Evolutionary conservation across 2,888 invertebrate species (phyloP).

Genomic region (Chymomyza amoena): DNA sequence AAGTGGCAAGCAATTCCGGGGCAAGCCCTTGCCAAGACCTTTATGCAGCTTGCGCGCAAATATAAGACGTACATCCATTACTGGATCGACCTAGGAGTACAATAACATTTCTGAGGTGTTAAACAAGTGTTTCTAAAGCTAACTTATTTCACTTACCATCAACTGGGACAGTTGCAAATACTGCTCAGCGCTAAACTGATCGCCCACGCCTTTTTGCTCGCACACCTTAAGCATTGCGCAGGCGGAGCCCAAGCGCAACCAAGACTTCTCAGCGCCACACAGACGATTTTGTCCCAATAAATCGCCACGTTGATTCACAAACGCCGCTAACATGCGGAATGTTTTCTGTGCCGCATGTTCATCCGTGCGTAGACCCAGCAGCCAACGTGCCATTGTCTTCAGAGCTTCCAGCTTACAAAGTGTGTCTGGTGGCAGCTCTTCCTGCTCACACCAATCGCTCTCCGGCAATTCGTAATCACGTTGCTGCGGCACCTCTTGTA

Average conservation of each 20-base stretch:
- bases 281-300: constrained; percentile 86
- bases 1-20: constrained; percentile 93
- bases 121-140: neutral
- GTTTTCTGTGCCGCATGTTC: constrained; percentile 94
- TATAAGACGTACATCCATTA: constrained; percentile 91
- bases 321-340: constrained; percentile 95
- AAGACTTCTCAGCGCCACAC: constrained; percentile 94
- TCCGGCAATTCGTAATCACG: constrained; percentile 75
- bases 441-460: constrained; percentile 89
- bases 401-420: constrained; percentile 95
- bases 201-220: constrained; percentile 97
- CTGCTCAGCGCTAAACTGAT: constrained; percentile 95
- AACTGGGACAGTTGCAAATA: constrained; percentile 95
- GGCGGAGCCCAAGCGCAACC: constrained; percentile 94
- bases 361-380: constrained; percentile 93
- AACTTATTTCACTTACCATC: constrained; percentile 84
- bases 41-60: constrained; percentile 96
- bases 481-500: constrained; percentile 85
- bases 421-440: constrained; percentile 93
- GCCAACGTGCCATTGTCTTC: constrained; percentile 98
- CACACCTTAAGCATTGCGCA: constrained; percentile 98
- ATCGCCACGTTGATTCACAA: constrained; percentile 95
- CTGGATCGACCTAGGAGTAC: constrained; percentile 82
- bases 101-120: neutral
- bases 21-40: constrained; percentile 89